phyloP scores from a whole-genome alignment of 2,113 vertebrate genomes.

The Proterorhinus semilunaris region DNA sequence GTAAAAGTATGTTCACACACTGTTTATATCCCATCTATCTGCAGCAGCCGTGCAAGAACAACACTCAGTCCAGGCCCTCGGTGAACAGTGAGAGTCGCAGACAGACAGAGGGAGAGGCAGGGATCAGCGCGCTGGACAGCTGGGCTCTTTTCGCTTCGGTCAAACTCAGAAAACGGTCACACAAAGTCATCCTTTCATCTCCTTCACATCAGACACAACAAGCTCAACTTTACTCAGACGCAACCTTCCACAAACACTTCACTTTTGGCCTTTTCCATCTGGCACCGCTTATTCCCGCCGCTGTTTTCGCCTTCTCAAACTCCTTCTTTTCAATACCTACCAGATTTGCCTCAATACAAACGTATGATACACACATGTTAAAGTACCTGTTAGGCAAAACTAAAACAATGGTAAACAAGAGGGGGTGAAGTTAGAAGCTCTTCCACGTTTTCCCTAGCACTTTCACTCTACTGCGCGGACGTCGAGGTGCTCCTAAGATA shows the following conservation, averaged over 20 bases:
- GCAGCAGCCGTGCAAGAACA: too few relatives aligned
- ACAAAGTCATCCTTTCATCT: slow-evolving; percentile 67
- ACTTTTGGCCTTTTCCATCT: slow-evolving; percentile 62
- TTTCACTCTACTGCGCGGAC: too few relatives aligned
- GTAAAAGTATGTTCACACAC: too few relatives aligned
- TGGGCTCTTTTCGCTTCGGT: slow-evolving; percentile 54
- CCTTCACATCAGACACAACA: slow-evolving; percentile 41
- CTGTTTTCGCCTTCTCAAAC: slow-evolving; percentile 40
- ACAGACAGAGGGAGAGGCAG: slow-evolving; percentile 22
- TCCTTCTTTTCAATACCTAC: slow-evolving; percentile 34
- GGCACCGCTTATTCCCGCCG: slow-evolving; percentile 53
- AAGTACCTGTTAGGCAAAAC: too few relatives aligned
- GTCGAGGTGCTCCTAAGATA: too few relatives aligned
- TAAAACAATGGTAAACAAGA: too few relatives aligned
- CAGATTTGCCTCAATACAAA: slow-evolving; percentile 39
- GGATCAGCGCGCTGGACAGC: slow-evolving; percentile 59
- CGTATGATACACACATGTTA: too few relatives aligned
- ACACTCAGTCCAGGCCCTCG: background rate
- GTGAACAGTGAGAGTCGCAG: slow-evolving; percentile 15
- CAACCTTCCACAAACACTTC: slow-evolving; percentile 61
- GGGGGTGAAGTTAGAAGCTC: too few relatives aligned
- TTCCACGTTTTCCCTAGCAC: too few relatives aligned
- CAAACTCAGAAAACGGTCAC: slow-evolving; percentile 55
- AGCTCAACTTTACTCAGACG: slow-evolving; percentile 49
- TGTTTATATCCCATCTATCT: background rate